Conservation (phyloP, 2,797 vertebrate genomes). For the Cyprinella venusta region DNA sequence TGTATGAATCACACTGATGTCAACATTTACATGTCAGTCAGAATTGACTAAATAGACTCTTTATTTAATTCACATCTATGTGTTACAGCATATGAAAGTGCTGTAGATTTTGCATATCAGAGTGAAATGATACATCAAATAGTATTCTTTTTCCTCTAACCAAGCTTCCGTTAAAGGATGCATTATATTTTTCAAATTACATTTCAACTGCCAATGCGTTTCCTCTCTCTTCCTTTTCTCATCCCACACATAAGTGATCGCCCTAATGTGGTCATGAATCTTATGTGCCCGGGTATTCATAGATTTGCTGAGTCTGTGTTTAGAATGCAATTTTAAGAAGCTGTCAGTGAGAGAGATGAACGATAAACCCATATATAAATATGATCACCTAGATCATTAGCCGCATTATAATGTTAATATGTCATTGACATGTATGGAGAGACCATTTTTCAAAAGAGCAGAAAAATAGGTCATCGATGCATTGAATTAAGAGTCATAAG, state of each 20-base stretch:
- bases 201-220: slow-evolving; percentile 35
- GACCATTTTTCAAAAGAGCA: slow-evolving; percentile 26
- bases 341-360: slow-evolving; percentile 26
- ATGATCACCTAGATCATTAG: slow-evolving; percentile 44
- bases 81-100: neutral
- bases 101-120: neutral
- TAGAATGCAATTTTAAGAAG: slow-evolving; percentile 29
- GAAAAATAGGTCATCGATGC: neutral
- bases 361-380: slow-evolving; percentile 5
- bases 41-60: neutral
- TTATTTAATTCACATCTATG: neutral
- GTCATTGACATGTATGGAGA: slow-evolving; percentile 33
- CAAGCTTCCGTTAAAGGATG: slow-evolving; percentile 29
- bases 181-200: slow-evolving; percentile 47
- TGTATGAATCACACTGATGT: neutral
- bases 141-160: neutral
- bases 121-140: neutral
- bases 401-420: slow-evolving; percentile 46
- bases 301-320: slow-evolving; percentile 40
- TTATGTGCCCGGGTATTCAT: slow-evolving; percentile 19
- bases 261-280: slow-evolving; percentile 49
- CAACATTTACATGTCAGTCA: neutral
- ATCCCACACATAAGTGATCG: slow-evolving; percentile 43
- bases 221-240: slow-evolving; percentile 33
- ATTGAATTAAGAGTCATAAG: neutral